These are phyloP conservation scores for Oncorhynchus gorbuscha DNA, from an alignment of 2,113 vertebrate species.

Conservation along the genomic window DNA sequence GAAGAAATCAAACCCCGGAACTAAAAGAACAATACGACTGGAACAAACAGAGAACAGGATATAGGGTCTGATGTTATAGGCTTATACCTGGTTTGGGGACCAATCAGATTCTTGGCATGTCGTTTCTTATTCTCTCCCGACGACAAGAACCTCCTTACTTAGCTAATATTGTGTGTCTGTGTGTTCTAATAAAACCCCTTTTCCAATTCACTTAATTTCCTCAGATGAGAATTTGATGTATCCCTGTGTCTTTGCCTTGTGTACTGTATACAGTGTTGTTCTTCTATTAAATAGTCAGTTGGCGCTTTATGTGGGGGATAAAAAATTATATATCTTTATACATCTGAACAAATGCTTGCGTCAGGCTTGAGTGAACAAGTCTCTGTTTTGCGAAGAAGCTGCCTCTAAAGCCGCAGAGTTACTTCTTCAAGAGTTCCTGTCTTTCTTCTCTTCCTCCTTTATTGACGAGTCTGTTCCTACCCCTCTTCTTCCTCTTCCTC, in stretches of 20 bases:
- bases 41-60: constrained; percentile 57
- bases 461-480: constrained; percentile 71
- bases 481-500: constrained; percentile 60
- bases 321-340: constrained; percentile 75
- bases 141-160: constrained; percentile 49
- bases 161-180: constrained; percentile 36
- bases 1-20: constrained; percentile 30
- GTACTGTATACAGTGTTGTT: constrained; percentile 23
- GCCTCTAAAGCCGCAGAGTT: constrained; percentile 70
- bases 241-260: constrained; percentile 29
- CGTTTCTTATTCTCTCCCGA: constrained; percentile 22
- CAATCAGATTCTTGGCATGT: constrained; percentile 57
- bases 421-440: constrained; percentile 70
- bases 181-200: not conserved
- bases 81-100: constrained; percentile 76
- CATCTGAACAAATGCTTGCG: constrained; percentile 75
- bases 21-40: constrained; percentile 62
- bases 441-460: constrained; percentile 66
- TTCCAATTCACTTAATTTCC: constrained; percentile 5
- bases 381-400: constrained; percentile 78
- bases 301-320: constrained; percentile 46
- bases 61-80: constrained; percentile 35
- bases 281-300: constrained; percentile 35
- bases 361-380: constrained; percentile 87
- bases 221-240: constrained; percentile 28